Percentiles rank a stretch among this genome's conserved stretches.
Conservation (phyloP, 2,113 vertebrate genomes). For the Nothobranchius kuhntae region DNA sequence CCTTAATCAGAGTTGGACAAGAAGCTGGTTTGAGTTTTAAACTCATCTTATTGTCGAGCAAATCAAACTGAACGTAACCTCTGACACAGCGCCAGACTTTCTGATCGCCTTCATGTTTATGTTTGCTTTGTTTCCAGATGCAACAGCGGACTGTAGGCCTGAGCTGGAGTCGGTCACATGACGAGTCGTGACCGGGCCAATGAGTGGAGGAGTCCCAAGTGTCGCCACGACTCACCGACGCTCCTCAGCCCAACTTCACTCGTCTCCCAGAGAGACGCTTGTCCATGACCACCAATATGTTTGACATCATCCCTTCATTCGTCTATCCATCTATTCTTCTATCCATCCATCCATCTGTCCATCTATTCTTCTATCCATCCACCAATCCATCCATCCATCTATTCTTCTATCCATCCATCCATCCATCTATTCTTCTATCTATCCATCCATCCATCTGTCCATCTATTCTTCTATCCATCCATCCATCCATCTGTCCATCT, state of each 20-base stretch:
- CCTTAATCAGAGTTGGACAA: not conserved
- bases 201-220: constrained; percentile 23
- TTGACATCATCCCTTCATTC: constrained; percentile 10
- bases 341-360: too few relatives aligned
- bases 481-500: too few relatives aligned
- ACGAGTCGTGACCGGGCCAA: constrained; percentile 26
- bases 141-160: not conserved
- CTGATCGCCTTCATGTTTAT: not conserved
- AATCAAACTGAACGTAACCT: not conserved
- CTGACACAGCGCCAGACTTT: too few relatives aligned
- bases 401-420: too few relatives aligned
- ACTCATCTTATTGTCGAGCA: too few relatives aligned
- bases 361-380: too few relatives aligned
- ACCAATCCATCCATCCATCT: too few relatives aligned
- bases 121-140: not conserved
- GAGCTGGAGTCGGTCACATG: not conserved
- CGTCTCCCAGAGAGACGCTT: constrained; percentile 21
- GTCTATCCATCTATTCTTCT: too few relatives aligned
- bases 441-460: too few relatives aligned
- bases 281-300: constrained; percentile 26
- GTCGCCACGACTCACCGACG: not conserved
- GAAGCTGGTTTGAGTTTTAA: not conserved
- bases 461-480: too few relatives aligned
- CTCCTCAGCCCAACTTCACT: constrained; percentile 19
- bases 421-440: too few relatives aligned